Conservation (phyloP, 1,140 invertebrate genomes). For the Rhagoletis zephyria region DNA sequence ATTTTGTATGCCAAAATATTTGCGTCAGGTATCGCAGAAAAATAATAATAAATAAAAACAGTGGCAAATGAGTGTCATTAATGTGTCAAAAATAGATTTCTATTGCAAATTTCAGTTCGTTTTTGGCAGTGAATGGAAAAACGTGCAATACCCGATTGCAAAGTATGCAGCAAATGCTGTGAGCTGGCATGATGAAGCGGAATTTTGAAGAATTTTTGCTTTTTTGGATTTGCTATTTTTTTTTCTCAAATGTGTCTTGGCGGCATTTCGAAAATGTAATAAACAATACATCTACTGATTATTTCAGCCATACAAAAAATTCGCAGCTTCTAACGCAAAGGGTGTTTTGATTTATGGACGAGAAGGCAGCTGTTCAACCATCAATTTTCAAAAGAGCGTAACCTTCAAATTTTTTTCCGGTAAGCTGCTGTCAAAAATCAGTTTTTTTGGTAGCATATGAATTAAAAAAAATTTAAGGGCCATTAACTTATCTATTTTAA, state of each 20-base stretch:
- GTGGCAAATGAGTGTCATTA: conserved; percentile 12
- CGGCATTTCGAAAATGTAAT: not conserved
- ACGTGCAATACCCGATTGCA: not conserved
- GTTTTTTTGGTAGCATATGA: too few relatives aligned
- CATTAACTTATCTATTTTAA: too few relatives aligned
- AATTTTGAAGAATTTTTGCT: not conserved
- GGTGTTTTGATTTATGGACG: not conserved
- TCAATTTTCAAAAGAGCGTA: not conserved
- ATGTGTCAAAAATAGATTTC: conserved; percentile 30
- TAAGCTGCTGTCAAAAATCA: not conserved
- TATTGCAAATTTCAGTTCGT: not conserved
- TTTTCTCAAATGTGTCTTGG: too few relatives aligned
- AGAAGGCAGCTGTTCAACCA: not conserved
- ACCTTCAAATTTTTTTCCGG: not conserved
- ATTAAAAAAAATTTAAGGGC: too few relatives aligned
- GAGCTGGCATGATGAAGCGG: not conserved
- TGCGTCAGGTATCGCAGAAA: not conserved
- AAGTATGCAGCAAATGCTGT: not conserved
- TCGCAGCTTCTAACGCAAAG: not conserved
- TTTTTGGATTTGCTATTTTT: not conserved
- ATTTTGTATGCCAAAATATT: not conserved
- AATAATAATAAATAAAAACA: conserved; percentile 28
- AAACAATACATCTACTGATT: not conserved
- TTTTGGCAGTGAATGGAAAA: not conserved
- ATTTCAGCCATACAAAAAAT: not conserved